These are phyloP conservation scores for Temnothorax longispinosus DNA, from an alignment of 1,140 invertebrate species.

Conservation along the genomic window DNA sequence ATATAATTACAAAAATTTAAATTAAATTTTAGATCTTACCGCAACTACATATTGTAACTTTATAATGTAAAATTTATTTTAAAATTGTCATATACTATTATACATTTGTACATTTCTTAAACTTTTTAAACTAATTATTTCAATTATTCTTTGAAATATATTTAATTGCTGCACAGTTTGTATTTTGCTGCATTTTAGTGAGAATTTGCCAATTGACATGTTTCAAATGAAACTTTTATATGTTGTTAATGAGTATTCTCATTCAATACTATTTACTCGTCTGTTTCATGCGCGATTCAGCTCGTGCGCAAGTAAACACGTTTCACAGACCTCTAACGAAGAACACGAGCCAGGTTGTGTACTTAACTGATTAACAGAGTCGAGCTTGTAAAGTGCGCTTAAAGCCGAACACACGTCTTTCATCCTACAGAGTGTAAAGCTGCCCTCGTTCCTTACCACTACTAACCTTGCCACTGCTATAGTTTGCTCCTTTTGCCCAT, in stretches of 20 bases:
- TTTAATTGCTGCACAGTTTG: neutral
- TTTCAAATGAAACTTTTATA: constrained; percentile 3
- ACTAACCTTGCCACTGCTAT: neutral
- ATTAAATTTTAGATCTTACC: neutral
- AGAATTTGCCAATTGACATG: constrained; percentile 10
- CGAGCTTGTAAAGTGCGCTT: constrained; percentile 67
- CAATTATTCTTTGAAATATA: neutral
- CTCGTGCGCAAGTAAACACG: constrained; percentile 54
- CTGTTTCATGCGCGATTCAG: constrained; percentile 56
- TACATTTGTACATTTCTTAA: neutral
- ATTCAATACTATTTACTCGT: constrained; percentile 53
- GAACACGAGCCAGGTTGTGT: constrained; percentile 62
- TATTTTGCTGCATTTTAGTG: neutral
- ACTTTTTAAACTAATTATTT: neutral
- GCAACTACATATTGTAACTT: neutral
- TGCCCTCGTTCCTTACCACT: constrained; percentile 54
- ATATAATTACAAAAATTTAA: neutral
- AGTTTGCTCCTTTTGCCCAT: neutral
- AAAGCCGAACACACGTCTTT: constrained; percentile 71
- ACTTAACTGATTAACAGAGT: constrained; percentile 65
- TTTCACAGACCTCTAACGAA: constrained; percentile 61
- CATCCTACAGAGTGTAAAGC: constrained; percentile 64
- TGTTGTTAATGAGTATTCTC: constrained; percentile 41
- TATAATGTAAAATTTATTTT: neutral
- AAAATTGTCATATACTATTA: neutral